These are phyloP conservation scores for Tinea semifulvella DNA, from an alignment of 2,888 invertebrate genomes.

Conservation along the genomic window DNA sequence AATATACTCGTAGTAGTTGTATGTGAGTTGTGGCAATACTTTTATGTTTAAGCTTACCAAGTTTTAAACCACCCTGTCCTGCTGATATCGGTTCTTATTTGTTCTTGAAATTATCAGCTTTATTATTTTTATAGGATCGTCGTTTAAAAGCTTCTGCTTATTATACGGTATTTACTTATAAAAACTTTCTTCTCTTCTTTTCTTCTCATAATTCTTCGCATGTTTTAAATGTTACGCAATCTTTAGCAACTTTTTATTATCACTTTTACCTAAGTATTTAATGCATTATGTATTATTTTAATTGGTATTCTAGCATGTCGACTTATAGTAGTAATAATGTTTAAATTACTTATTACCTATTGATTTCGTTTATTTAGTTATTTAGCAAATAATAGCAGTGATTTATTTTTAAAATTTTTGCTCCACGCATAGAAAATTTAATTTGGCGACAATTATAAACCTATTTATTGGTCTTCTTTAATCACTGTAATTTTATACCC, in stretches of 20 bases:
- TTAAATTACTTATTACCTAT: too few species aligned
- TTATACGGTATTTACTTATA: background rate
- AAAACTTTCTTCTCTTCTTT: background rate
- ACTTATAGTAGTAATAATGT: too few species aligned
- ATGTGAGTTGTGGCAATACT: background rate
- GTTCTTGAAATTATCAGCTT: background rate
- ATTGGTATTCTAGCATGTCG: too few species aligned
- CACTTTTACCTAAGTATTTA: too few species aligned
- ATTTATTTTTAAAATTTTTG: too few species aligned
- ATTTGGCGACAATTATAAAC: background rate
- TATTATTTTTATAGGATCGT: slow-evolving; percentile 9
- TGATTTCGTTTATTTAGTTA: too few species aligned
- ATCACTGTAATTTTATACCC: background rate
- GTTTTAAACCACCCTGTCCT: slow-evolving; percentile 41
- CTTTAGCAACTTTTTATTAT: too few species aligned
- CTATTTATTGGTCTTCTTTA: slow-evolving; percentile 1
- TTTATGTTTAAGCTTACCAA: background rate
- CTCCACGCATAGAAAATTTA: slow-evolving; percentile 6
- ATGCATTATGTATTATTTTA: too few species aligned
- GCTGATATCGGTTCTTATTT: background rate
- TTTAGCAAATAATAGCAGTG: too few species aligned
- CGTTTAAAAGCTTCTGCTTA: slow-evolving; percentile 8
- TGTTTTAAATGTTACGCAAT: too few species aligned
- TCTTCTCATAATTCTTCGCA: background rate
- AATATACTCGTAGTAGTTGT: background rate